Evolutionary conservation across 1,140 invertebrate genomes (phyloP).

Genomic region (Drosophila fuyamai): DNA sequence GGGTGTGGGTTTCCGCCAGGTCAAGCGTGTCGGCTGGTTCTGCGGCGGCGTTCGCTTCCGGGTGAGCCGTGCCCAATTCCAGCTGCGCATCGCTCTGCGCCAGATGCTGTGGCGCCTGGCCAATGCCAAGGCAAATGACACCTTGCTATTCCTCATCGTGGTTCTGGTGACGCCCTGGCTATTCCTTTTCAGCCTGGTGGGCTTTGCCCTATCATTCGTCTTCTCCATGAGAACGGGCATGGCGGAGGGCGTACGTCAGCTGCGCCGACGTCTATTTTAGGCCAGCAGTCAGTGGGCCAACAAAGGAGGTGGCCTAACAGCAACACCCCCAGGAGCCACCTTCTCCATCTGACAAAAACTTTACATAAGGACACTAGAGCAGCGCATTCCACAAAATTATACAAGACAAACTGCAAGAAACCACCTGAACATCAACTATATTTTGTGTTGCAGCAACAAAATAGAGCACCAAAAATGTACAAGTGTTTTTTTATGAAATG

Average conservation of each 20-base stretch:
- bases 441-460: constrained; percentile 45
- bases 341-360: neutral
- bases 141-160: constrained; percentile 48
- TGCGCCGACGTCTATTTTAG: constrained; percentile 27
- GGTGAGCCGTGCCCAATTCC: constrained; percentile 45
- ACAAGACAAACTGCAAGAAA: neutral
- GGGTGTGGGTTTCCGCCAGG: neutral
- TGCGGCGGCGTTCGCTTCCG: constrained; percentile 20
- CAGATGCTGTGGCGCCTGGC: constrained; percentile 63
- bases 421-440: neutral
- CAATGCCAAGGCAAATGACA: constrained; percentile 59
- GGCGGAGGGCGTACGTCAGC: neutral
- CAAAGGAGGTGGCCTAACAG: neutral
- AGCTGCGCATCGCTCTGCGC: constrained; percentile 49
- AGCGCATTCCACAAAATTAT: constrained; percentile 18
- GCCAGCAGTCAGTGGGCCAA: neutral
- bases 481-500: neutral
- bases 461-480: neutral
- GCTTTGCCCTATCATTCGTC: constrained; percentile 37
- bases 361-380: neutral
- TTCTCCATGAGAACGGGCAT: constrained; percentile 19
- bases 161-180: constrained; percentile 61
- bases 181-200: constrained; percentile 52
- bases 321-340: neutral
- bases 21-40: neutral